Conservation (phyloP, 1,140 invertebrate genomes). For the Camponotus vicinus region DNA sequence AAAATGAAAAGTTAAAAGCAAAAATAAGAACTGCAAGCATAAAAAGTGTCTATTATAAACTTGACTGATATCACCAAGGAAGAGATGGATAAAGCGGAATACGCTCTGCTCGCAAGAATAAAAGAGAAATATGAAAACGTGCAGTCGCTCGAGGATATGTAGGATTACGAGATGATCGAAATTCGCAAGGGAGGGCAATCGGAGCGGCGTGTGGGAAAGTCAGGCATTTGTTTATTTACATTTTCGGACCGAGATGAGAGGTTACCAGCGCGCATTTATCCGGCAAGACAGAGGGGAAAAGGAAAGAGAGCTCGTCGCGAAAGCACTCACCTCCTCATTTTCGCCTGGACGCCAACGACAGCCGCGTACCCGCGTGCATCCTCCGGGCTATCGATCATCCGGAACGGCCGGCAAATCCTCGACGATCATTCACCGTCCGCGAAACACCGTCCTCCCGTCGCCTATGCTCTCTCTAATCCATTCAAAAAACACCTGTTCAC, state of each 20-base stretch:
- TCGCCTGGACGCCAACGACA: background rate
- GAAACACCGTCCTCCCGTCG: conserved; percentile 68
- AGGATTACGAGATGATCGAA: conserved; percentile 26
- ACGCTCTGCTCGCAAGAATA: background rate
- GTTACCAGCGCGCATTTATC: conserved; percentile 8
- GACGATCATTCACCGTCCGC: conserved; percentile 67
- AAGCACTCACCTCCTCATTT: conserved; percentile 70
- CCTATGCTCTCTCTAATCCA: conserved; percentile 82
- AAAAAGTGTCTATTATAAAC: background rate
- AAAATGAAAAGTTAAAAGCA: background rate
- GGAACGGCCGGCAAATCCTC: conserved; percentile 51
- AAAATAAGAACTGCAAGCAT: background rate
- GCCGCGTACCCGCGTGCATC: conserved; percentile 64
- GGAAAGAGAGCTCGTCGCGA: conserved; percentile 40
- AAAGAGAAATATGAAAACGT: too few species aligned
- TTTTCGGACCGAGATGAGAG: conserved; percentile 34
- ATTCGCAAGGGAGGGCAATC: background rate
- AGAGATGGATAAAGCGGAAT: background rate
- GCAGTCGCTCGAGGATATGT: too few species aligned
- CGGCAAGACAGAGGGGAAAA: background rate
- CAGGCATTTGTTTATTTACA: conserved; percentile 71
- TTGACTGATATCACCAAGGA: background rate
- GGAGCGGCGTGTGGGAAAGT: background rate
- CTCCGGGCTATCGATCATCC: conserved; percentile 52
- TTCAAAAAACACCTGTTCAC: conserved; percentile 90